Base-by-base conservation (phyloP, 2,797 vertebrate species). In the Cephalopachus bancanus region DNA sequence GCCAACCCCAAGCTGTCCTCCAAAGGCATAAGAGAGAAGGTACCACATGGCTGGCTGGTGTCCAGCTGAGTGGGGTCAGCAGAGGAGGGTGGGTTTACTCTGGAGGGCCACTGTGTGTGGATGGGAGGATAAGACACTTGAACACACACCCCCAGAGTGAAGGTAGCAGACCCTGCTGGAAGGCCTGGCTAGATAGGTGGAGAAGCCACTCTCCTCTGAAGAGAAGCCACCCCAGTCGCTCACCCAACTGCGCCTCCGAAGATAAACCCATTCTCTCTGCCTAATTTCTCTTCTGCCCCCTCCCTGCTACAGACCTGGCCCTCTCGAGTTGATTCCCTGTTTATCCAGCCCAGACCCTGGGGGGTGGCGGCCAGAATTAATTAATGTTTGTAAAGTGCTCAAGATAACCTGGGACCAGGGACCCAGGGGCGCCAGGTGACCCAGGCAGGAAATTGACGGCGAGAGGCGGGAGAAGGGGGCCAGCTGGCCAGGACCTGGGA, bases 371-470 rank as follows among this genome's bases (percentile, higher is more conserved):
- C 64, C 84, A 93, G 95, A 97, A 97, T 92, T 98, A 97, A 98
- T 98, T 98, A 98, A 97, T 98, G 97, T 97, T 98, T 97, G 96
- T 62, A 72, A 97, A 97, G 97, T 72, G 60, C 78, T 96, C 81
- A 26, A 67, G 60, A 96, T 89, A 96, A 93, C 84, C 94, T 88
- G 84, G 95, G 96, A 94, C 86, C 67, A 71, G 87, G 88, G 93
- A 97, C 95, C 95, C 74, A 85, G 78, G 95, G 98, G 96, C 97
- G 97, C 98, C 98, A 97, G 96, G 83, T 19, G 75, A 96, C 78
- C 89, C 7, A 55, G 30, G 76, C 97, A 98, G 97, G 97, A 97
- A 97, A 97, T 97, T 97, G 94, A 83, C 53, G 1, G 69, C 24
- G 78, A 75, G 83, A 76, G 76, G 89, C 11, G 2, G 78, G 76